Evolutionary conservation across 2,113 vertebrate species (phyloP).

Genomic region (Aphelocoma coerulescens): DNA sequence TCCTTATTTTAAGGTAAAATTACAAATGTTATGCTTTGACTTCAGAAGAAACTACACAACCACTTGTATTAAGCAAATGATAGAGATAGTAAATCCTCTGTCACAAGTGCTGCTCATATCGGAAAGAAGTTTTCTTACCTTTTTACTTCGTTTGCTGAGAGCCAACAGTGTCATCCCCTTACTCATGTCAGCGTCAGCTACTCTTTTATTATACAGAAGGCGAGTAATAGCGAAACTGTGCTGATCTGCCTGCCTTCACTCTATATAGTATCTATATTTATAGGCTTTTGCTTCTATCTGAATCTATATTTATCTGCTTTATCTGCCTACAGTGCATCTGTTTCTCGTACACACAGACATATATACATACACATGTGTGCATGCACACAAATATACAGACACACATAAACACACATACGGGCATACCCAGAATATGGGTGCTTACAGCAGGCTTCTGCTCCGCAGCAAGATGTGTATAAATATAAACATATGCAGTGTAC

Average conservation of each 20-base stretch:
- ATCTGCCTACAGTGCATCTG: conserved; percentile 82
- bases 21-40: not conserved
- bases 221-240: conserved; percentile 70
- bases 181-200: conserved; percentile 70
- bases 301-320: conserved; percentile 80
- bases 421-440: conserved; percentile 47
- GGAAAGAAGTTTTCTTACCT: conserved; percentile 73
- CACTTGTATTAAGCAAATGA: conserved; percentile 47
- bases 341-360: conserved; percentile 78
- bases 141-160: conserved; percentile 44
- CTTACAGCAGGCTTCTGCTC: conserved; percentile 64
- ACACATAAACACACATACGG: conserved; percentile 49
- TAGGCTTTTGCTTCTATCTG: conserved; percentile 76
- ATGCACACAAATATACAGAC: conserved; percentile 8
- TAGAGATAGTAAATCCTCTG: conserved; percentile 27
- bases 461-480: conserved; percentile 53
- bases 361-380: conserved; percentile 51
- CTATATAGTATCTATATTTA: conserved; percentile 76
- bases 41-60: not conserved
- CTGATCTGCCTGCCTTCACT: conserved; percentile 65
- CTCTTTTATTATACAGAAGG: conserved; percentile 66
- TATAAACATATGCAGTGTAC: conserved; percentile 60
- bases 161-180: conserved; percentile 65
- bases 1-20: conserved; percentile 20
- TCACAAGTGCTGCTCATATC: conserved; percentile 38